Evolutionary conservation across 2,888 invertebrate genomes (phyloP), one percentile per base, ranked within the genome.

Genomic region (Zhuqinia jingwanae): DNA sequence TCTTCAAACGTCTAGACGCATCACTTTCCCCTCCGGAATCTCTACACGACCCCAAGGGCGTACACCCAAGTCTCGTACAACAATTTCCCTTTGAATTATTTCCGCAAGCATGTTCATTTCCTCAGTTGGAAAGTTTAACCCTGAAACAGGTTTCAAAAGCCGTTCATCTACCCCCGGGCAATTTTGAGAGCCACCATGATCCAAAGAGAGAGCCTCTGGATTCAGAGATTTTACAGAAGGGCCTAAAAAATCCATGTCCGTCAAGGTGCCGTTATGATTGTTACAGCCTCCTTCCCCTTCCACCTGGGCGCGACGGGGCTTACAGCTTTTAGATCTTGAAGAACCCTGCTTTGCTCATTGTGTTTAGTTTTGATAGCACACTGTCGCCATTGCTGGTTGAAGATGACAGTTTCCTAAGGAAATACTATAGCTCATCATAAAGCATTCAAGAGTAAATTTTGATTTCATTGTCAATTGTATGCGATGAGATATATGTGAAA

Each of bases 1-100:
- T 95, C 93, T 97, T 97, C 92, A 98, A 95, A 82, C 98, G 93
- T 86, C 96, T 94, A 10, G 97, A 96, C 0, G 97, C 97, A 92
- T 97, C 97, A 92, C 97, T 97, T 92, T 97, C 96, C 0, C 95
- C 95, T 0, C 93, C 92, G 2, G 92, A 90, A 87, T 92, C 92
- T 75, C 94, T 92, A 80, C 93, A 93, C 1, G 96, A 95, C 22
- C 96, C 95, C 45, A 98, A 92, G 15, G 97, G 58, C 94, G 94
- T 0, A 96, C 94, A 65, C 95, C 95, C 0, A 95, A 94, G 78
- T 96, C 94, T 50, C 94, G 93, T 85, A 94, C 93, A 75, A 95
- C 94, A 56, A 95, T 94, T 92, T 95, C 95, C 94, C 94, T 94
- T 89, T 95, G 94, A 89, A 96, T 93, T 3, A 94, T 91, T 73